Evolutionary conservation across 2,888 invertebrate species (phyloP).

Genomic region (Coelinius sp.): DNA sequence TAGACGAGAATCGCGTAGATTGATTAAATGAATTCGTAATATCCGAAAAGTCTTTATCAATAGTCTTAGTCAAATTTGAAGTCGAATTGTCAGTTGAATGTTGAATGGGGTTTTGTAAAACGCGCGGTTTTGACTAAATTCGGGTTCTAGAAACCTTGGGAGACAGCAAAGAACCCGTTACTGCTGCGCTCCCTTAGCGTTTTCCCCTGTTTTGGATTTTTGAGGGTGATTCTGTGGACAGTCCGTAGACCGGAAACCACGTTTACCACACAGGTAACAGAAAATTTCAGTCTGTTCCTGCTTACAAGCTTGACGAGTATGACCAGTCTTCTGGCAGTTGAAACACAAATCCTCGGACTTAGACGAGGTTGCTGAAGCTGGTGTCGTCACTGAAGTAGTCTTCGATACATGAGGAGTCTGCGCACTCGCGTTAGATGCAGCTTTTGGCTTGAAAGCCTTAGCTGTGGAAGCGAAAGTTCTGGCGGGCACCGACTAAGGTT

Average conservation of each 20-base stretch:
- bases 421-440: neutral
- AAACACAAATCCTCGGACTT: neutral
- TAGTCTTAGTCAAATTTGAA: too few species aligned
- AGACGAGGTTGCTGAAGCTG: neutral
- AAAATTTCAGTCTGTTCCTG: neutral
- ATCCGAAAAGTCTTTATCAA: too few species aligned
- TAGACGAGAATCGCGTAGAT: too few species aligned
- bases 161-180: neutral
- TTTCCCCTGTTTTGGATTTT: conserved; percentile 14
- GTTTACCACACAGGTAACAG: conserved; percentile 18
- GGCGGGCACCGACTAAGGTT: too few species aligned
- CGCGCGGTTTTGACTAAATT: neutral
- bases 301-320: neutral
- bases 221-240: neutral
- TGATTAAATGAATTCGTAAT: too few species aligned
- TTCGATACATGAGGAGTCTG: neutral
- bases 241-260: neutral
- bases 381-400: neutral
- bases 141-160: neutral
- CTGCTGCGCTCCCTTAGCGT: neutral
- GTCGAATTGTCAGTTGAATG: too few species aligned
- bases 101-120: neutral
- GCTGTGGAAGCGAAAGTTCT: too few species aligned
- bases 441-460: too few species aligned
- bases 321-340: neutral